These are phyloP conservation scores for Oligia fasciuncula DNA, from an alignment of 2,888 invertebrate species.

Conservation along the genomic window DNA sequence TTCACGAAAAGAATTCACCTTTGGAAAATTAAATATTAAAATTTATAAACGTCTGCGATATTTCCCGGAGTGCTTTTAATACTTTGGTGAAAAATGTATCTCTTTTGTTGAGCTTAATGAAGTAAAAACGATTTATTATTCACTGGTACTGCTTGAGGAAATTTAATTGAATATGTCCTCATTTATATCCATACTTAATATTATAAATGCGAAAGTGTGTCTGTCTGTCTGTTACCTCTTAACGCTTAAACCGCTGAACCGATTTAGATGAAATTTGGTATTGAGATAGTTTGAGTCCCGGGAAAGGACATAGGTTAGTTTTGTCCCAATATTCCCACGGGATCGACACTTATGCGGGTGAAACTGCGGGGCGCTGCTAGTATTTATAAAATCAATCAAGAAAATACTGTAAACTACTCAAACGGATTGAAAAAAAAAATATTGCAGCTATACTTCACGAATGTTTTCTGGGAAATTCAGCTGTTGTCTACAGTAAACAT, in stretches of 20 bases:
- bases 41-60: constrained; percentile 65
- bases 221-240: too few species aligned
- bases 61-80: constrained; percentile 59
- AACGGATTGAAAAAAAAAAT: not conserved
- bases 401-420: not conserved
- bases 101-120: constrained; percentile 62
- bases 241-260: too few species aligned
- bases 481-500: not conserved
- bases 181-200: not conserved
- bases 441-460: not conserved
- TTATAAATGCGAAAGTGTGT: too few species aligned
- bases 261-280: too few species aligned
- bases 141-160: constrained; percentile 25
- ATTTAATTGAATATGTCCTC: constrained; percentile 34
- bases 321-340: too few species aligned
- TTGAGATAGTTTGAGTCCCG: too few species aligned
- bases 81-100: constrained; percentile 61
- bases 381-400: not conserved
- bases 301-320: too few species aligned
- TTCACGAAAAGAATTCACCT: constrained; percentile 76
- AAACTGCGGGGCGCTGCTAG: too few species aligned
- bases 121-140: constrained; percentile 59
- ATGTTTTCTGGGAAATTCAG: not conserved
- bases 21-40: constrained; percentile 70
- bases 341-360: too few species aligned